Percentiles rank a stretch among this genome's conserved stretches.
Evolutionary conservation across 1,140 invertebrate genomes (phyloP).

Genomic region (Nautilus pompilius): DNA sequence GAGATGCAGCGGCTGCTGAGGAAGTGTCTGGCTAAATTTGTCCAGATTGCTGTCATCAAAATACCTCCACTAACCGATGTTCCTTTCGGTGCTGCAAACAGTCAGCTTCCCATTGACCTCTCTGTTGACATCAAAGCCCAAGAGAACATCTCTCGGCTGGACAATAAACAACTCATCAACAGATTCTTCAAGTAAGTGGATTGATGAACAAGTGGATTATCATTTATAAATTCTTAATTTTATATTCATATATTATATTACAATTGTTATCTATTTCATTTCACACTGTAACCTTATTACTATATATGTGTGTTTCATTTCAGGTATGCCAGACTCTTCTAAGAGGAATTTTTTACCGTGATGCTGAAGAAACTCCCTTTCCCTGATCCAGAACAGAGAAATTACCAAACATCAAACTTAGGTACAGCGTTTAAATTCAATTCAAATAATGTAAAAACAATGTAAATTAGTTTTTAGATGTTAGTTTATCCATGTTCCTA

Average conservation of each 20-base stretch:
- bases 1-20: slow-evolving; percentile 4
- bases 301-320: no score
- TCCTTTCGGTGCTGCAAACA: background rate
- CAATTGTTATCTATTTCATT: no score
- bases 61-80: slow-evolving; percentile 1
- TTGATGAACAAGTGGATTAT: no score
- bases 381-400: background rate
- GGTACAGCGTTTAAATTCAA: no score
- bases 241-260: no score
- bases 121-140: slow-evolving; percentile 1
- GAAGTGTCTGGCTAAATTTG: slow-evolving; percentile 13
- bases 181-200: slow-evolving; percentile 6
- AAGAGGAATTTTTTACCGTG: background rate
- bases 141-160: background rate
- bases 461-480: no score
- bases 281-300: no score
- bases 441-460: no score
- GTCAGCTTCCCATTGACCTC: slow-evolving; percentile 5
- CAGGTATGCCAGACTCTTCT: no score
- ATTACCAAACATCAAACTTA: no score
- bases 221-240: no score
- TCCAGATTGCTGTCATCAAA: background rate
- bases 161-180: background rate
- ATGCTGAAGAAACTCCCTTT: slow-evolving; percentile 10
- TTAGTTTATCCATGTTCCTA: no score